A percentile compares a stretch with the other conserved stretches of the same genome.
Evolutionary conservation across 2,797 vertebrate genomes (phyloP).

Genomic region (Hephaestus fuliginosus): DNA sequence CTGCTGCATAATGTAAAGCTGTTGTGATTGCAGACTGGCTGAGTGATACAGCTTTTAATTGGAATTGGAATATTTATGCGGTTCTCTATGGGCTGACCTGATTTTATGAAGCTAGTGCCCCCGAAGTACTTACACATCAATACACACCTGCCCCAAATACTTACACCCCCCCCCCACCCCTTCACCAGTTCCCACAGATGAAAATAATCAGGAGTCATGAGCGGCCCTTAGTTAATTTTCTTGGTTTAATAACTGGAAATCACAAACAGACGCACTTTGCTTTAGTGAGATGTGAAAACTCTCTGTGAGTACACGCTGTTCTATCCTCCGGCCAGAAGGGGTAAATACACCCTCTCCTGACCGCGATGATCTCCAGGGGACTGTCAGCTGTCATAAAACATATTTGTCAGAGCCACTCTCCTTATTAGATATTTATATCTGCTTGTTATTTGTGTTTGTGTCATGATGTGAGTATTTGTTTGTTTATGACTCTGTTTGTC

Average conservation of each 20-base stretch:
- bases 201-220: conserved; percentile 11
- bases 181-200: background rate
- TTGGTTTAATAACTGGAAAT: background rate
- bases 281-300: conserved; percentile 23
- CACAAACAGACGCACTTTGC: conserved; percentile 6
- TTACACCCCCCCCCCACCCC: background rate
- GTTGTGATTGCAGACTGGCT: conserved; percentile 2
- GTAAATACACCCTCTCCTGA: conserved; percentile 24
- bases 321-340: conserved; percentile 17
- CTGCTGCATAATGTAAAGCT: background rate
- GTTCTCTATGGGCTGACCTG: background rate
- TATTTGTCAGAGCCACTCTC: conserved; percentile 31
- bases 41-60: background rate
- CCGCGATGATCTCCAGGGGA: conserved; percentile 21
- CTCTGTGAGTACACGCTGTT: conserved; percentile 12
- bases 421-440: conserved; percentile 55
- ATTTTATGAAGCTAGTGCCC: background rate
- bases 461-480: conserved; percentile 7
- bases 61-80: conserved; percentile 3
- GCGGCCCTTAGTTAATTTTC: background rate
- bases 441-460: conserved; percentile 25
- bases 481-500: conserved; percentile 25
- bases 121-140: conserved; percentile 17
- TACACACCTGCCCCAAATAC: conserved; percentile 4
- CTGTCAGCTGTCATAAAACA: conserved; percentile 51